Percentiles rank a stretch among this genome's conserved stretches.
Conservation (phyloP, 2,888 invertebrate species). For the Cepaea hortensis region DNA sequence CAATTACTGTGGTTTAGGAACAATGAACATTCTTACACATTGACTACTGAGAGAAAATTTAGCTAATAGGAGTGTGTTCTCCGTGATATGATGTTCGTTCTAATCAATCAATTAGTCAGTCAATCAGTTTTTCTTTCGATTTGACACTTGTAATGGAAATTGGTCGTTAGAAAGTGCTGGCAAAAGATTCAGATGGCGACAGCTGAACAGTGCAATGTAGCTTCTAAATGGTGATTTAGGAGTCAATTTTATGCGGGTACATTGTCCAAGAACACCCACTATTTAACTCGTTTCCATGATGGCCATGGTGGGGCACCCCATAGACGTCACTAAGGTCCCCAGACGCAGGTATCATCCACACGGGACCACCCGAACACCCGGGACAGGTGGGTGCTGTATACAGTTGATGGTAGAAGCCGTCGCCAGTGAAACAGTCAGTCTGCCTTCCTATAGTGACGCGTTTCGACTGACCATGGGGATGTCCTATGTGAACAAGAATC, state of each 20-base stretch:
- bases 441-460: slow-evolving; percentile 1
- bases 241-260: background rate
- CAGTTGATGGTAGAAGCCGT: slow-evolving; percentile 1
- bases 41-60: too few relatives aligned
- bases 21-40: too few relatives aligned
- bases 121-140: too few relatives aligned
- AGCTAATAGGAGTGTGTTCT: too few relatives aligned
- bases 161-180: too few relatives aligned
- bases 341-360: slow-evolving; percentile 9
- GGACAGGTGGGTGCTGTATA: slow-evolving; percentile 28
- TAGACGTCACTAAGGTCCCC: background rate
- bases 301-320: slow-evolving; percentile 12
- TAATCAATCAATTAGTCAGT: too few relatives aligned
- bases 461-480: slow-evolving; percentile 33
- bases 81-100: too few relatives aligned
- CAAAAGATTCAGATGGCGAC: too few relatives aligned
- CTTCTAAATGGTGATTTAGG: too few relatives aligned
- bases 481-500: slow-evolving; percentile 5
- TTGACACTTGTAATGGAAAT: too few relatives aligned
- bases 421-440: background rate
- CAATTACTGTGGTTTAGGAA: too few relatives aligned
- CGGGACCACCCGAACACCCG: slow-evolving; percentile 24
- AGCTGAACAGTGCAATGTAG: too few relatives aligned
- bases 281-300: slow-evolving; percentile 8
- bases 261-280: slow-evolving; percentile 14